phyloP scores from a whole-genome alignment of 37 sponge, comb jelly and placozoan species.

The Dysidea cf. avara region DNA sequence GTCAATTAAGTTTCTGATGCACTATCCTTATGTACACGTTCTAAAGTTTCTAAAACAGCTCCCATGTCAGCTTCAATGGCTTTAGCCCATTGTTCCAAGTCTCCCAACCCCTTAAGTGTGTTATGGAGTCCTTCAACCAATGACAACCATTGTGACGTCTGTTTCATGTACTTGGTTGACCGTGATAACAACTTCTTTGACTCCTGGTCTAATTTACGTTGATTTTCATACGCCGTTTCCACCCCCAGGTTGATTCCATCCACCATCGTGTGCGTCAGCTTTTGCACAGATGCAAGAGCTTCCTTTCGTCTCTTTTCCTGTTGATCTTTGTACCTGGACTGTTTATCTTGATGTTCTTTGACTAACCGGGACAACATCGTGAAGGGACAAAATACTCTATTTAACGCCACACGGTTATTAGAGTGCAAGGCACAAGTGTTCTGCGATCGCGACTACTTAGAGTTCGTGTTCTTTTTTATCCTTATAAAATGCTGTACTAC shows the following conservation, averaged over 20 bases:
- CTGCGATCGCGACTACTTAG: neutral
- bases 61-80: conserved; percentile 94
- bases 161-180: conserved; percentile 79
- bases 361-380: conserved; percentile 81
- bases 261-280: conserved; percentile 71
- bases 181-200: conserved; percentile 77
- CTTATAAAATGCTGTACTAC: conserved; percentile 20
- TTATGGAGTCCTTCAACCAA: conserved; percentile 92
- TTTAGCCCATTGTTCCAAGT: conserved; percentile 91
- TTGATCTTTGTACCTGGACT: conserved; percentile 64
- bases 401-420: neutral
- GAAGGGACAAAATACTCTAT: neutral
- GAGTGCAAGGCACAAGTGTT: conserved; percentile 7
- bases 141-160: conserved; percentile 84
- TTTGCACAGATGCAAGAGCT: conserved; percentile 71
- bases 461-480: neutral
- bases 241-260: conserved; percentile 83
- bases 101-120: conserved; percentile 88
- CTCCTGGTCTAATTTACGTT: conserved; percentile 77
- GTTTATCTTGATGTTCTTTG: conserved; percentile 84
- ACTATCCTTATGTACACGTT: conserved; percentile 77
- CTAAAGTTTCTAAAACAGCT: conserved; percentile 58
- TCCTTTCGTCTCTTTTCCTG: conserved; percentile 78
- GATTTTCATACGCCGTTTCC: conserved; percentile 90
- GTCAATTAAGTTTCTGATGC: too few relatives aligned